Percentiles rank a stretch among this genome's conserved stretches.
phyloP scores from a whole-genome alignment of 2,797 vertebrate genomes.

The Alectoris magna region DNA sequence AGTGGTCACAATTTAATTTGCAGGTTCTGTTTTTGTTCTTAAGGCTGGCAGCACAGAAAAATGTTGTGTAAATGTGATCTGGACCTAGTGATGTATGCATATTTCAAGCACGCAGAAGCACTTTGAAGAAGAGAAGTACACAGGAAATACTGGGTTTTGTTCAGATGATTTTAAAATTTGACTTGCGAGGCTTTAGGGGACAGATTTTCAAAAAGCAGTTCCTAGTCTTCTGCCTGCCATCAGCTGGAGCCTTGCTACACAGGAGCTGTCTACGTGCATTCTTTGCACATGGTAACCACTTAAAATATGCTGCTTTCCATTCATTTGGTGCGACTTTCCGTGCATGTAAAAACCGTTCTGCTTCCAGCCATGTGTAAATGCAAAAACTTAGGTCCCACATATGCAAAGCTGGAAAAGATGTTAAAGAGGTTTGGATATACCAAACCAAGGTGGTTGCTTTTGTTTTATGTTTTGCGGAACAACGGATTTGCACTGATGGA shows the following conservation, averaged over 20 bases:
- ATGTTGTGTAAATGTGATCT: not conserved
- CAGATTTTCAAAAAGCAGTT: conserved; percentile 2
- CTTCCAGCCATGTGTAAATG: not conserved
- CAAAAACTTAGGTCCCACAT: not conserved
- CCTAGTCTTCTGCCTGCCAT: not conserved
- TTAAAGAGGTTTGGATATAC: not conserved
- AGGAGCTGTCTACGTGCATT: not conserved
- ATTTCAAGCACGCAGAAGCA: not conserved
- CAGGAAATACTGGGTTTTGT: not conserved
- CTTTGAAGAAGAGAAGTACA: not conserved
- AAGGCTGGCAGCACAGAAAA: not conserved
- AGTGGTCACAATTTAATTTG: conserved; percentile 46
- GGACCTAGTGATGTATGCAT: not conserved
- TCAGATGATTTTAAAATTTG: not conserved
- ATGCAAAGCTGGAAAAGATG: not conserved
- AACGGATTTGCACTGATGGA: not conserved
- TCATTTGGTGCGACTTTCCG: not conserved
- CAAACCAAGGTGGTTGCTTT: not conserved
- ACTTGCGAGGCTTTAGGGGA: not conserved
- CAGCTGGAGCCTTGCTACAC: not conserved
- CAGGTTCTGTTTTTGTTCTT: conserved; percentile 15
- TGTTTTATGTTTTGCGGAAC: not conserved
- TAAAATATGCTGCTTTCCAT: not conserved
- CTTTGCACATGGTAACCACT: conserved; percentile 3
- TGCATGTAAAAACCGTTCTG: not conserved